Evolutionary conservation across 2,113 vertebrate genomes (phyloP).

Genomic region (Cervus canadensis): DNA sequence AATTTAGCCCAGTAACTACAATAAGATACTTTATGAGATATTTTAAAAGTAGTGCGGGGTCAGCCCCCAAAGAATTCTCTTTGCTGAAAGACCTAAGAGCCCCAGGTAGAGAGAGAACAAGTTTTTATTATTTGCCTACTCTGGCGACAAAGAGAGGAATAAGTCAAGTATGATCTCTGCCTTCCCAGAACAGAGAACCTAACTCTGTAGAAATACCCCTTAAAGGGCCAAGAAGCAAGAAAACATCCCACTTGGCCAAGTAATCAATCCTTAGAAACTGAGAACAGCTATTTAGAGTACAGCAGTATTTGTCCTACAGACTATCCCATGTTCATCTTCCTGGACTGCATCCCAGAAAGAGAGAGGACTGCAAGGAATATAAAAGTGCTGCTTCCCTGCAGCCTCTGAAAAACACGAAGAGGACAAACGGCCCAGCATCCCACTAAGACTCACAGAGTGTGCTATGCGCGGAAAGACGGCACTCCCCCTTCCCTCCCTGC

Average conservation of each 20-base stretch:
- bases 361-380: background rate
- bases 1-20: background rate
- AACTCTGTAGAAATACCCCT: background rate
- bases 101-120: background rate
- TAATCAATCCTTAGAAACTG: background rate
- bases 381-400: background rate
- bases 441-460: background rate
- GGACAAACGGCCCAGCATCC: fast-evolving
- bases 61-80: background rate
- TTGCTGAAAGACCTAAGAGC: background rate
- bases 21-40: background rate
- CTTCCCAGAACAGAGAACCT: background rate
- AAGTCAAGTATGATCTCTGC: background rate
- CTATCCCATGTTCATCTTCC: no score
- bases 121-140: background rate
- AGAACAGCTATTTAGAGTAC: background rate
- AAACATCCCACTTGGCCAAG: background rate
- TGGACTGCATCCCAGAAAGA: background rate
- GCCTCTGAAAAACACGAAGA: background rate
- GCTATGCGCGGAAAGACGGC: fast-evolving
- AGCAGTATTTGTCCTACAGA: background rate
- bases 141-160: background rate
- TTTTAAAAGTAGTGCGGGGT: background rate
- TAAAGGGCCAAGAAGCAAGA: background rate
- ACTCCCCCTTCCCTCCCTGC: fast-evolving